phyloP scores from a whole-genome alignment of 1,140 invertebrate genomes.

The Drosophila lini region DNA sequence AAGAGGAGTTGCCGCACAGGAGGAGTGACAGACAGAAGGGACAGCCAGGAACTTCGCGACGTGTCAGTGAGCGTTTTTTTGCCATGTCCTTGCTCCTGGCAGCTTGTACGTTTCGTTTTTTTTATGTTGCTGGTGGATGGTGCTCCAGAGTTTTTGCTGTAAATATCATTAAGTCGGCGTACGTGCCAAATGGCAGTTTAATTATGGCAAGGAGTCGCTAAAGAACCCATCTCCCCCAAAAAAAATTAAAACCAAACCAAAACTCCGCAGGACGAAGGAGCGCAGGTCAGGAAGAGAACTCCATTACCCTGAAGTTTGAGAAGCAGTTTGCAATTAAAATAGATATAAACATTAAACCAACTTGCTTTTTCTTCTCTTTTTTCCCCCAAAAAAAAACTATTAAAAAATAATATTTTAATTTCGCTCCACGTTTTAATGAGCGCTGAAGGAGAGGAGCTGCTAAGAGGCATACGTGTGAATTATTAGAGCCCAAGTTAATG shows the following conservation, averaged over 20 bases:
- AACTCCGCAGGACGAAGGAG: constrained; percentile 22
- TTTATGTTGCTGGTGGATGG: constrained; percentile 18
- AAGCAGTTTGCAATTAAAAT: constrained; percentile 52
- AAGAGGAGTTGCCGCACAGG: constrained; percentile 12
- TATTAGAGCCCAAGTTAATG: constrained; percentile 64
- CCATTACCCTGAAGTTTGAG: constrained; percentile 42
- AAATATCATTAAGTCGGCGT: constrained; percentile 74
- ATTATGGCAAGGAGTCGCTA: constrained; percentile 57
- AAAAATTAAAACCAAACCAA: constrained; percentile 1
- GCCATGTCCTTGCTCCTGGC: constrained; percentile 31
- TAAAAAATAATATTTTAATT: constrained; percentile 51
- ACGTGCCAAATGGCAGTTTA: constrained; percentile 77
- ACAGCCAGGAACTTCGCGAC: constrained; percentile 41
- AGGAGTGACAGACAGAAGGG: constrained; percentile 25
- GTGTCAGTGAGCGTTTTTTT: constrained; percentile 44
- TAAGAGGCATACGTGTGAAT: constrained; percentile 51
- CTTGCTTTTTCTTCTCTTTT: neutral
- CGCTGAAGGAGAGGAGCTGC: neutral
- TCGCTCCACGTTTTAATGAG: constrained; percentile 52
- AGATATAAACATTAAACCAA: constrained; percentile 44
- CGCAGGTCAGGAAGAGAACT: constrained; percentile 1
- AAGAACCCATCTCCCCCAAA: constrained; percentile 9
- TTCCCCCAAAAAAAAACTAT: constrained; percentile 7
- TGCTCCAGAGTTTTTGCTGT: constrained; percentile 58
- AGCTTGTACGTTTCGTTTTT: neutral